These are phyloP conservation scores for Chrysolina oricalcia DNA, from an alignment of 2,888 invertebrate genomes.

Conservation along the genomic window DNA sequence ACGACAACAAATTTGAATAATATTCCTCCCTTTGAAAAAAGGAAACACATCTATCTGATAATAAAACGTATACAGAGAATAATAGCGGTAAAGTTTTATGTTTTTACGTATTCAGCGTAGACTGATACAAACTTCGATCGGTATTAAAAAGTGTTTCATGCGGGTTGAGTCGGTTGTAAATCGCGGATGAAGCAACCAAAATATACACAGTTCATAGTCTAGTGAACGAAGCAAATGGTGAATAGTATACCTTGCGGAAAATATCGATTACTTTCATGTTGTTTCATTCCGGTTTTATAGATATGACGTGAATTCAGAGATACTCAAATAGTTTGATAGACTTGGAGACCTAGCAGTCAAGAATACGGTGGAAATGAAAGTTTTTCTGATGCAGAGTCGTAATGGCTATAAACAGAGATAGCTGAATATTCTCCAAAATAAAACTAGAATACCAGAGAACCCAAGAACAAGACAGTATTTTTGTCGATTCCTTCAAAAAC, in stretches of 20 bases:
- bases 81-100: constrained; percentile 39
- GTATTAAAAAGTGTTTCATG: constrained; percentile 52
- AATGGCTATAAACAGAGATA: no score
- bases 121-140: constrained; percentile 58
- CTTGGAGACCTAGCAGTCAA: no score
- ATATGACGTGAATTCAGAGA: background rate
- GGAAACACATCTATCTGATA: constrained; percentile 31
- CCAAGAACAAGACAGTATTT: no score
- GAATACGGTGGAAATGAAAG: no score
- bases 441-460: no score
- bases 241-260: background rate
- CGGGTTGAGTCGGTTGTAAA: constrained; percentile 38
- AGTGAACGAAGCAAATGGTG: background rate
- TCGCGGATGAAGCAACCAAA: constrained; percentile 22
- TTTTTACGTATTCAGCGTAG: constrained; percentile 54
- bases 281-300: background rate
- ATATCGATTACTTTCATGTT: background rate
- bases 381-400: no score
- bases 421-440: no score
- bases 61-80: constrained; percentile 41
- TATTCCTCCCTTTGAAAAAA: constrained; percentile 8
- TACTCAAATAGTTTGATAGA: no score
- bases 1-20: constrained; percentile 28
- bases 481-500: no score
- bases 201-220: background rate